These are phyloP conservation scores for Neotragus pygmaeus DNA, from an alignment of 2,113 vertebrate genomes.

Conservation along the genomic window DNA sequence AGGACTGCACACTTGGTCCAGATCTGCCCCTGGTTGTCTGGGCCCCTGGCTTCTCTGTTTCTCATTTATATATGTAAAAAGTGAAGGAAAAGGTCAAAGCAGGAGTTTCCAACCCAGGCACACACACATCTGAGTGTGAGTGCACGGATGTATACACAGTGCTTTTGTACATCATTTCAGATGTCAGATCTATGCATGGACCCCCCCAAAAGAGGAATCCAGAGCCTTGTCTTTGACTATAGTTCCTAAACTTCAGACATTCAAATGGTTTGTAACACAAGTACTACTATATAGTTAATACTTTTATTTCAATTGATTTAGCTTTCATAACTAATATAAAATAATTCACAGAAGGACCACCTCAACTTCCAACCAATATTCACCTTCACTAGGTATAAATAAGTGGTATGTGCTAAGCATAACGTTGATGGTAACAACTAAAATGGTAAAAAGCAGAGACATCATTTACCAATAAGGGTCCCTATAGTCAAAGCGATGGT, in stretches of 20 bases:
- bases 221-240: not conserved
- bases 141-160: not conserved
- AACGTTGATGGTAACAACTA: not conserved
- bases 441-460: not conserved
- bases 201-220: not conserved
- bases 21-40: no score
- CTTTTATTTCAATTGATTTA: not conserved
- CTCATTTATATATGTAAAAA: not conserved
- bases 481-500: not conserved
- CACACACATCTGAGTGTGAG: not conserved
- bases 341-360: not conserved
- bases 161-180: not conserved
- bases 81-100: not conserved
- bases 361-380: not conserved
- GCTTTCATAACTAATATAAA: not conserved
- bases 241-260: not conserved
- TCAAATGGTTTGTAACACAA: not conserved
- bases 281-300: not conserved
- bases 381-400: not conserved
- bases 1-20: not conserved
- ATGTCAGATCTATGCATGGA: accelerated
- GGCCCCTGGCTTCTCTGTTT: not conserved
- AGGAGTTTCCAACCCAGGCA: not conserved
- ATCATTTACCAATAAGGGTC: not conserved
- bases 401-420: not conserved